Conservation (phyloP, 92 coral and sea anemone genomes). For the Epizoanthus ramosus region DNA sequence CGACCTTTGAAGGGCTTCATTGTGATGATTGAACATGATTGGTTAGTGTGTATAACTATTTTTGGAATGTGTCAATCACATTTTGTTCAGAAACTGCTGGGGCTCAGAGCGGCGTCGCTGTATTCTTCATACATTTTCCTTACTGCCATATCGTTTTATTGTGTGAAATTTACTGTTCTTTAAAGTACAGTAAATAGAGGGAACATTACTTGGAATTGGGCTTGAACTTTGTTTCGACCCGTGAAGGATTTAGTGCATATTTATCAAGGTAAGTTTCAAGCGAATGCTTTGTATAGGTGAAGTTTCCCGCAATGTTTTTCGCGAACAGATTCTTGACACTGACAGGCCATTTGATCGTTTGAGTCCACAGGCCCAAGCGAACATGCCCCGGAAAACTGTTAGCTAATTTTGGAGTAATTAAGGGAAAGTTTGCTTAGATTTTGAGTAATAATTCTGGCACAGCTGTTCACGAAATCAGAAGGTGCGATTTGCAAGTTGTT, state of each 20-base stretch:
- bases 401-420: constrained; percentile 26
- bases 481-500: background rate
- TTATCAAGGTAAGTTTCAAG: constrained; percentile 18
- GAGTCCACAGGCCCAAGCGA: constrained; percentile 6
- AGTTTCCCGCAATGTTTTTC: constrained; percentile 22
- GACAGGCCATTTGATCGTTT: constrained; percentile 44
- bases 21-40: constrained; percentile 21
- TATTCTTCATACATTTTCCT: constrained; percentile 13
- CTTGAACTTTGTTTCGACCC: constrained; percentile 10
- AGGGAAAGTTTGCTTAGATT: background rate
- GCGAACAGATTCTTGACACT: constrained; percentile 45
- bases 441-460: background rate
- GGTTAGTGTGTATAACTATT: constrained; percentile 63
- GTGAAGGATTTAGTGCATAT: constrained; percentile 16
- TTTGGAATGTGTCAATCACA: constrained; percentile 86
- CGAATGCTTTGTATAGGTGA: background rate
- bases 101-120: constrained; percentile 17
- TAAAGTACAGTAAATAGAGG: background rate
- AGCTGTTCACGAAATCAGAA: constrained; percentile 8
- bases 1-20: constrained; percentile 35
- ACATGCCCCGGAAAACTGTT: constrained; percentile 23
- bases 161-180: constrained; percentile 25
- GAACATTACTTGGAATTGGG: background rate
- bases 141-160: background rate
- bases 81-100: constrained; percentile 7